Base-by-base conservation (phyloP, 2,113 vertebrate species). In the Lasiurus borealis region DNA sequence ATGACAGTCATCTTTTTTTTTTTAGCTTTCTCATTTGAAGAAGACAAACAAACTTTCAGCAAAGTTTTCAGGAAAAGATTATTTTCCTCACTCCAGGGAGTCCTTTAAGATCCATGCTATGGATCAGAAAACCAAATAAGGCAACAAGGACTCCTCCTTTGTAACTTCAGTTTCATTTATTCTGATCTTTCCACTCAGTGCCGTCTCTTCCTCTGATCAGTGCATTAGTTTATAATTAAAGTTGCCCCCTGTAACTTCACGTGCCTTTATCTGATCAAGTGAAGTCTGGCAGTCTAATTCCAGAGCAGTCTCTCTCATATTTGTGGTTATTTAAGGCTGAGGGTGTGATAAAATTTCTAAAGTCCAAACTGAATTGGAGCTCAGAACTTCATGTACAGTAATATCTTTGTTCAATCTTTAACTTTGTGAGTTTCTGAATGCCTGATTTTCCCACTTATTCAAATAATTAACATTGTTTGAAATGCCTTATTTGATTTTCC, bases 11-110 rank as follows among this genome's bases (percentile, higher is more conserved):
- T 76, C 34, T 78, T 87, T 85, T 40, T 40, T 40, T 40, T 40
- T 88, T 96, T 89, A 85, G 3, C 36, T 31, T 90, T 96, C 78
- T 91, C 48, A 89, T 90, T 68, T 96, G 84, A 95, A 90, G 54
- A 93, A 95, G 95, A 86, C 46, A 94, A 93, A 80, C 66, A 95
- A 92, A 91, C 34, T 96, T 91, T 93, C 73, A 85, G 66, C 72
- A 84, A 92, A 92, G 64, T 96, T 81, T 88, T 93, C 76, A 73
- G 68, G 50, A 92, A 93, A 71, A 95, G 23, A 88, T 92, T 93
- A 66, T 71, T 91, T 54, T 88, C n/a, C 27, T 94, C 14, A 36
- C 34, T 96, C 21, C 40, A 81, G 64, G 29, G 75, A 96, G 25
- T 7, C 52, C 31, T 80, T 71, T 88, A 73, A 82, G 73, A 64